Evolutionary conservation across 1,140 invertebrate genomes (phyloP).

Genomic region (Aphidius ervi): DNA sequence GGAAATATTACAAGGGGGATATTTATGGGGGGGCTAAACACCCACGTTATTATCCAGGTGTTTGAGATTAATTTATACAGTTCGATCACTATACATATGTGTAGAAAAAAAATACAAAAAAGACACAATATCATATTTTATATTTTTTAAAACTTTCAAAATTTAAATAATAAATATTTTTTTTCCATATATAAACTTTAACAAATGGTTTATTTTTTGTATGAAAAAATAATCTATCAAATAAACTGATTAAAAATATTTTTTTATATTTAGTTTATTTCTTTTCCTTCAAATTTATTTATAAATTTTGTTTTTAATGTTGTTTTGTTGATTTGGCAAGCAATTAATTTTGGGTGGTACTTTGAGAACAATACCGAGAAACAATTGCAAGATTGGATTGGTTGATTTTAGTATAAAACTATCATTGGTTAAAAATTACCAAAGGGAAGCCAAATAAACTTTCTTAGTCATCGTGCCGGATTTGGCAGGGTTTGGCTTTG

Average conservation of each 20-base stretch:
- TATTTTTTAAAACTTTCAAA: no score
- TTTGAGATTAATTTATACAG: constrained; percentile 36
- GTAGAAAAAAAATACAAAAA: no score
- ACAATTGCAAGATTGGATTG: not conserved
- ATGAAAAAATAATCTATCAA: not conserved
- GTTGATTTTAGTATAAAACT: constrained; percentile 8
- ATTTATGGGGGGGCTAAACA: constrained; percentile 20
- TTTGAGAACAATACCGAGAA: constrained; percentile 4
- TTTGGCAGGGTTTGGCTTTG: constrained; percentile 37
- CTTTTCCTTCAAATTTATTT: not conserved
- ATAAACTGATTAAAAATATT: not conserved
- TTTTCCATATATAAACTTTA: no score
- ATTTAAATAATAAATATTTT: no score
- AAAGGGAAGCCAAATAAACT: constrained; percentile 14
- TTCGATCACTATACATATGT: constrained; percentile 27
- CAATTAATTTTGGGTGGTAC: constrained; percentile 2
- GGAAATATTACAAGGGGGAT: constrained; percentile 16
- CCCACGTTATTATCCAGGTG: constrained; percentile 34
- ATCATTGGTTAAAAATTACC: constrained; percentile 15
- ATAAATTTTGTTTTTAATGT: not conserved
- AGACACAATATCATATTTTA: no score
- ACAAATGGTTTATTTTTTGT: no score
- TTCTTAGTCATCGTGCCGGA: constrained; percentile 38
- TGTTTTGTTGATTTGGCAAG: no score
- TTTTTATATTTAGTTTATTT: not conserved